phyloP scores from a whole-genome alignment of 2,113 vertebrate genomes.

The Brevimyrus niger region DNA sequence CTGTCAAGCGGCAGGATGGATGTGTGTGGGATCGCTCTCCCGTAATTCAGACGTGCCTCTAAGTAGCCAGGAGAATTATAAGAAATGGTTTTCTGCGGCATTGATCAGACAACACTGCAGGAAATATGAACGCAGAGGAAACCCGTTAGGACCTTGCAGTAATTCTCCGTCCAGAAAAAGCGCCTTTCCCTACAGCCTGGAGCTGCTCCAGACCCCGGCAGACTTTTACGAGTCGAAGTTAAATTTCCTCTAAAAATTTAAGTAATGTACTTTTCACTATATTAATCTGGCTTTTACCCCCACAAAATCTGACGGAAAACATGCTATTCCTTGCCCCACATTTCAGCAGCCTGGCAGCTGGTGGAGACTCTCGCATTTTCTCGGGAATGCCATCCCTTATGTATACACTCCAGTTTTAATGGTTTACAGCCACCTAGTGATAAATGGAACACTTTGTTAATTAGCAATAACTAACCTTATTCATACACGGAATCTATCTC shows the following conservation, averaged over 20 bases:
- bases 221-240: slow-evolving; percentile 43
- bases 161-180: slow-evolving; percentile 68
- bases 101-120: slow-evolving; percentile 86
- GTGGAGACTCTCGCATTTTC: slow-evolving; percentile 14
- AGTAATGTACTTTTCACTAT: slow-evolving; percentile 37
- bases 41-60: slow-evolving; percentile 94
- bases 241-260: slow-evolving; percentile 42
- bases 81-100: slow-evolving; percentile 92
- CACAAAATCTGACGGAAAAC: slow-evolving; percentile 21
- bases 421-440: not conserved
- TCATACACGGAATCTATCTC: not conserved
- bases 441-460: slow-evolving; percentile 18
- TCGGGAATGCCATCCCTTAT: no score
- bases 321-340: slow-evolving; percentile 28
- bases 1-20: slow-evolving; percentile 93
- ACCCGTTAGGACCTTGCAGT: slow-evolving; percentile 71
- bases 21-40: slow-evolving; percentile 82
- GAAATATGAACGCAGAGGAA: slow-evolving; percentile 87
- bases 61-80: slow-evolving; percentile 97
- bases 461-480: slow-evolving; percentile 9
- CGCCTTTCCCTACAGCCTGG: slow-evolving; percentile 36
- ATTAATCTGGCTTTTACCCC: slow-evolving; percentile 29
- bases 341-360: slow-evolving; percentile 15
- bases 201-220: slow-evolving; percentile 35
- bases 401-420: not conserved